phyloP scores from a whole-genome alignment of 2,888 invertebrate species.

The Spisula subtruncata region DNA sequence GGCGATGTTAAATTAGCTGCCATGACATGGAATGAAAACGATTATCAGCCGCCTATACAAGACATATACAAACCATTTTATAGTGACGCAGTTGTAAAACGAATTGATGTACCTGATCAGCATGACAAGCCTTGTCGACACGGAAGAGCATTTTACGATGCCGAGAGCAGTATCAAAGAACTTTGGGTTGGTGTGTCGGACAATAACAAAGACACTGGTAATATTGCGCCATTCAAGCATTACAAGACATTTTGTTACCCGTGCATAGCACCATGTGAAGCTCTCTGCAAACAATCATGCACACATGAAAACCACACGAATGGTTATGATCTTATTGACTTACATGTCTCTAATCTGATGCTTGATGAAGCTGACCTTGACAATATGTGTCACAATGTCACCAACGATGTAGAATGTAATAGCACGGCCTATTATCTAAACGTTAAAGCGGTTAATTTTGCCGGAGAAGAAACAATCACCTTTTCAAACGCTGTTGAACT shows the following conservation, averaged over 20 bases:
- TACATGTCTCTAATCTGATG: slow-evolving; percentile 37
- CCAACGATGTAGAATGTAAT: slow-evolving; percentile 48
- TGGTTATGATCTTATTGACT: slow-evolving; percentile 63
- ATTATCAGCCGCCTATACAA: slow-evolving; percentile 69
- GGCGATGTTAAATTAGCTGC: slow-evolving; percentile 48
- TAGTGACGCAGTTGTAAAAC: slow-evolving; percentile 57
- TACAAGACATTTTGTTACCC: slow-evolving; percentile 69
- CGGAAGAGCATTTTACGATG: slow-evolving; percentile 74
- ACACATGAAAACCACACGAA: slow-evolving; percentile 27
- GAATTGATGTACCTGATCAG: slow-evolving; percentile 64
- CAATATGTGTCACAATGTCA: slow-evolving; percentile 48
- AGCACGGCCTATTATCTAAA: slow-evolving; percentile 73
- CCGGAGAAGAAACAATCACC: slow-evolving; percentile 68
- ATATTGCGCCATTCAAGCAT: slow-evolving; percentile 57
- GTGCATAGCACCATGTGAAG: slow-evolving; percentile 65
- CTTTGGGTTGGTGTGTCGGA: slow-evolving; percentile 75
- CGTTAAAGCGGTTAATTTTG: slow-evolving; percentile 73
- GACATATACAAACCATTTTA: slow-evolving; percentile 73
- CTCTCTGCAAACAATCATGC: slow-evolving; percentile 66
- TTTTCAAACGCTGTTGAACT: slow-evolving; percentile 74
- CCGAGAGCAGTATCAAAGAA: slow-evolving; percentile 75
- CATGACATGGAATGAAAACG: slow-evolving; percentile 71
- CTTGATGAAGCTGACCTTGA: slow-evolving; percentile 31
- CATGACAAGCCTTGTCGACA: slow-evolving; percentile 66
- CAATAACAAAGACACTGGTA: slow-evolving; percentile 58